A percentile compares a stretch with the other conserved stretches of the same genome.
phyloP scores from a whole-genome alignment of 2,888 invertebrate genomes.

The Tribolium freemani region DNA sequence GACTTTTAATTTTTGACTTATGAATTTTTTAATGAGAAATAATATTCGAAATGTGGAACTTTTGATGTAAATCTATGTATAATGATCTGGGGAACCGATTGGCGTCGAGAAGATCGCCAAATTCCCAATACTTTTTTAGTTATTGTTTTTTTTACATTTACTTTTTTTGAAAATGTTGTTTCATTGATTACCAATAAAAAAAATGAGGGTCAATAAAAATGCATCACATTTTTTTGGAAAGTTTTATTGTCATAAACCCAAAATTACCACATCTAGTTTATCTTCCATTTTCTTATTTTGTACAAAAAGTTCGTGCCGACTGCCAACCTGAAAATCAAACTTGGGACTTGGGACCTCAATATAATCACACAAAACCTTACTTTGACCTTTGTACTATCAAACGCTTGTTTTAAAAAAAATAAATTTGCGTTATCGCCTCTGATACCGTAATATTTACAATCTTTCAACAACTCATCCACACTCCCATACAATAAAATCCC shows the following conservation, averaged over 20 bases:
- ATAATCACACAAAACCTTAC: neutral
- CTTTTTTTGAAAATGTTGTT: too few relatives aligned
- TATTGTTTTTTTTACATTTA: too few relatives aligned
- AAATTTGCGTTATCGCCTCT: slow-evolving; percentile 60
- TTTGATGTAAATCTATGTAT: too few relatives aligned
- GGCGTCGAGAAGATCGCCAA: too few relatives aligned
- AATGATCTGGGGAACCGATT: too few relatives aligned
- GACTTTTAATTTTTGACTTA: too few relatives aligned
- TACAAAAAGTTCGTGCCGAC: neutral
- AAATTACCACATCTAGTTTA: neutral
- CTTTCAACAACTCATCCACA: slow-evolving; percentile 64
- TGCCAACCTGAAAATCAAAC: neutral
- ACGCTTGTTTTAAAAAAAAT: slow-evolving; percentile 61
- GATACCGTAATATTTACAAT: slow-evolving; percentile 72
- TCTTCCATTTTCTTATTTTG: neutral
- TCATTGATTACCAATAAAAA: too few relatives aligned
- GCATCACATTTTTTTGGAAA: neutral
- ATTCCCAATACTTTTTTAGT: too few relatives aligned
- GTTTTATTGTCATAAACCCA: neutral
- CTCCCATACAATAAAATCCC: slow-evolving; percentile 69
- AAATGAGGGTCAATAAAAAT: too few relatives aligned
- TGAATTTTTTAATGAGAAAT: too few relatives aligned
- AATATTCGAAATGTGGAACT: too few relatives aligned
- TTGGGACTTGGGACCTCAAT: neutral
- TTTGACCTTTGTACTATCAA: neutral